Evolutionary conservation across 2,888 invertebrate species (phyloP).

Genomic region (Bedellia somnulentella): DNA sequence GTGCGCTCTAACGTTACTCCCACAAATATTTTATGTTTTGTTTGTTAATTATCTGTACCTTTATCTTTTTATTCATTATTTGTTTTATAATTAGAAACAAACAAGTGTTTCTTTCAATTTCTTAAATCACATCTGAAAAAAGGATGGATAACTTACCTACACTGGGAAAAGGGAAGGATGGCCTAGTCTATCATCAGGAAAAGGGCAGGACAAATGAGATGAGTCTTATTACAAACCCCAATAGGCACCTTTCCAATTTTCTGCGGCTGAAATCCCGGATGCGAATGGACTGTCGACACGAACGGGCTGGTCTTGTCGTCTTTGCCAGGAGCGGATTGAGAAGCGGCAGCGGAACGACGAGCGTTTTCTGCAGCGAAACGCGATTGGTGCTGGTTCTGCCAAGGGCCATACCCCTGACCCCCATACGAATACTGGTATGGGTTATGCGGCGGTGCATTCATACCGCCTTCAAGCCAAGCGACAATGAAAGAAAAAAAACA

Average conservation of each 20-base stretch:
- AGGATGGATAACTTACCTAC: no score
- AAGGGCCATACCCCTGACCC: slow-evolving; percentile 35
- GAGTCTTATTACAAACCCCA: slow-evolving; percentile 57
- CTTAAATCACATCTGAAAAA: no score
- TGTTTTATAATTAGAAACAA: no score
- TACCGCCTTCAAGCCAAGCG: slow-evolving; percentile 61
- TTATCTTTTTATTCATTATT: no score
- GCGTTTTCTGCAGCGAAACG: slow-evolving; percentile 57
- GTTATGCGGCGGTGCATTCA: slow-evolving; percentile 60
- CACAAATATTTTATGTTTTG: no score
- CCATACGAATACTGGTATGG: slow-evolving; percentile 57
- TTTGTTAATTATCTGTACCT: no score
- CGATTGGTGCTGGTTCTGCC: slow-evolving; percentile 31
- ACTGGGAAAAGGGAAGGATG: no score
- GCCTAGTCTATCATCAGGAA: no score
- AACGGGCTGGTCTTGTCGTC: slow-evolving; percentile 82
- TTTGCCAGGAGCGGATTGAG: slow-evolving; percentile 28
- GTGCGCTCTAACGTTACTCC: no score
- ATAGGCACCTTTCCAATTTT: slow-evolving; percentile 80
- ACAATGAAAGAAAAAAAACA: slow-evolving; percentile 60
- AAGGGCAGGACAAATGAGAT: no score
- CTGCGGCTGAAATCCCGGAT: slow-evolving; percentile 91
- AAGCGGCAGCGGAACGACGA: slow-evolving; percentile 24
- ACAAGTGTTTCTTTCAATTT: no score
- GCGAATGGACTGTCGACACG: slow-evolving; percentile 83